Evolutionary conservation across 2,113 vertebrate genomes (phyloP).

Genomic region (Nycticebus coucang): DNA sequence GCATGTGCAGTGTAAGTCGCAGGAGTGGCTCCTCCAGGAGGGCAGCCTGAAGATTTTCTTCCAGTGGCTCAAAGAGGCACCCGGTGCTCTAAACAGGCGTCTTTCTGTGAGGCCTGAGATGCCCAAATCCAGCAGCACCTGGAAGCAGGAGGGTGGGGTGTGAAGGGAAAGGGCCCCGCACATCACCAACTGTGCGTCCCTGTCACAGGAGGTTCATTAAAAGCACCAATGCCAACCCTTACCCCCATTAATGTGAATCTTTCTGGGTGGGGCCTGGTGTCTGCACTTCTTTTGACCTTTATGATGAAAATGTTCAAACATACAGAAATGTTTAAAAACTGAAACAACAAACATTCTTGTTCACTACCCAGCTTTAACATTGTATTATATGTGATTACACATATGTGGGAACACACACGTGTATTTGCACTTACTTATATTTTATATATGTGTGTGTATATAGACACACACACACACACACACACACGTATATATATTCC

Average conservation of each 20-base stretch:
- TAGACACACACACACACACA: no score
- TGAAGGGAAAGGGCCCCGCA: background rate
- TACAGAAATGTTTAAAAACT: background rate
- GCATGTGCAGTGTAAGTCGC: background rate
- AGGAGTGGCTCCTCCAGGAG: background rate
- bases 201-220: background rate
- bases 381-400: background rate
- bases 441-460: background rate
- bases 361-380: background rate
- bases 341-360: background rate
- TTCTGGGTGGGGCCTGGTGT: background rate
- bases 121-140: background rate
- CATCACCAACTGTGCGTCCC: accelerated
- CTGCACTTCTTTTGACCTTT: background rate
- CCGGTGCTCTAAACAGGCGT: background rate
- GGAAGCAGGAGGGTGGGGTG: background rate
- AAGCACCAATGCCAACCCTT: background rate
- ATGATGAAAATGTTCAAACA: background rate
- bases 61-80: background rate
- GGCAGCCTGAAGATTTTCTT: background rate
- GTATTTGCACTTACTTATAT: background rate
- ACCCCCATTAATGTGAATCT: background rate
- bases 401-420: background rate
- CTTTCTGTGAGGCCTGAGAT: background rate
- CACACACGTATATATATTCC: background rate